These are phyloP conservation scores for Hydrophis major DNA, from an alignment of 2,797 vertebrate species.

Conservation along the genomic window DNA sequence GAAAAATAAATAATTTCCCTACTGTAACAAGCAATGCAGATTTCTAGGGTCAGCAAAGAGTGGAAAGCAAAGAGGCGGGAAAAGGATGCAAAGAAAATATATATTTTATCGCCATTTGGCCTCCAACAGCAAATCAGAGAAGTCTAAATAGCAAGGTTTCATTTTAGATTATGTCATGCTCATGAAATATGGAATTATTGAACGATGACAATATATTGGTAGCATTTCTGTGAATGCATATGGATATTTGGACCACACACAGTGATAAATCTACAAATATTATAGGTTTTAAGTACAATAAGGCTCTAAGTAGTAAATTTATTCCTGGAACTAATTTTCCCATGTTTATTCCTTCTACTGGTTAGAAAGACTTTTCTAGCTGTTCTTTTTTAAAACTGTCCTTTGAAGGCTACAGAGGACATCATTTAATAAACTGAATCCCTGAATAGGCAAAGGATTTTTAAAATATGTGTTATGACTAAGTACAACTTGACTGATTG, in stretches of 20 bases:
- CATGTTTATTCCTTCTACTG: not conserved
- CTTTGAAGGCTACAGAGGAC: not conserved
- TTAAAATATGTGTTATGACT: not conserved
- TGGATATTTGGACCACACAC: not conserved
- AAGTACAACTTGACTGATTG: not conserved
- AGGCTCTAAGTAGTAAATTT: not conserved
- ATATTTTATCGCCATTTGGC: not conserved
- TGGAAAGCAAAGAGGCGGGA: not conserved
- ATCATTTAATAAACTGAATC: not conserved
- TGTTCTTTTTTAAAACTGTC: not conserved
- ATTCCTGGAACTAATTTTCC: not conserved
- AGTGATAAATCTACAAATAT: not conserved
- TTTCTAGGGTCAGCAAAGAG: not conserved
- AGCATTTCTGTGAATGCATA: not conserved
- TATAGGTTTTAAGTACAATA: not conserved
- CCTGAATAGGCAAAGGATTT: not conserved
- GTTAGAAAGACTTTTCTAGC: not conserved
- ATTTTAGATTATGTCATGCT: not conserved
- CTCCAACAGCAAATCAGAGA: not conserved
- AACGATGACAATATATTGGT: not conserved
- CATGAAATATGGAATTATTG: not conserved
- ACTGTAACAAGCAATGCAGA: not conserved
- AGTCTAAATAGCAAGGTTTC: not conserved
- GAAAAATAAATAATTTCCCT: not conserved
- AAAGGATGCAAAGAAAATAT: not conserved